Evolutionary conservation across 2,888 invertebrate genomes (phyloP), one percentile per base, ranked within the genome.

Genomic region (Electrophaes corylata): DNA sequence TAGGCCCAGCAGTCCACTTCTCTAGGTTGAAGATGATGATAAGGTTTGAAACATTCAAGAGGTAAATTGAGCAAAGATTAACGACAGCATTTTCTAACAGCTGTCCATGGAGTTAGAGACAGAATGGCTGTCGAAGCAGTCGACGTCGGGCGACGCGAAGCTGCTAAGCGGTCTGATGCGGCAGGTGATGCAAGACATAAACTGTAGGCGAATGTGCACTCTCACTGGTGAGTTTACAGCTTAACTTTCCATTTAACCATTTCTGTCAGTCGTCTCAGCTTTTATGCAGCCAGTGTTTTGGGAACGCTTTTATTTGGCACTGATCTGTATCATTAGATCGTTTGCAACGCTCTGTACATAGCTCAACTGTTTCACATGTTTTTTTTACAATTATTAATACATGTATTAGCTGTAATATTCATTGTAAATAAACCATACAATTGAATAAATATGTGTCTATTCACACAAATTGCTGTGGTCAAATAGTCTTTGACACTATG

Each of bases 101-200:
- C 84, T 94, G 69, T 94, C 94, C 18, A 92, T 95, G 88, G 95
- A 96, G 90, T 78, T 94, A 58, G 96, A 96, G 76, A 94, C 93
- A 57, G 94, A 94, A 62, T 96, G 96, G 86, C 84, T 96, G 19
- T 96, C 95, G 0, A 93, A 93, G 76, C 93, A 94, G 73, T 89
- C 90, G 0, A 80, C 77, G 62, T 88, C 91, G 0, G 92, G 90
- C 1, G 92, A 93, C 50, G 92, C 93, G 3, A 91, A 91, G 60
- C 93, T 93, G 44, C 93, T 94, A 57, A 87, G 89, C 18, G 90
- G 92, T n/a, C 86, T 96, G 14, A 93, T 94, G 71, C 83, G 91
- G 58, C 93, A 95, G 73, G 95, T 96, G 6, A 93, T 95, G 88
- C 90, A 94, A 58, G 94, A 95, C 71, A 92, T 96, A 61, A 96